phyloP scores from a whole-genome alignment of 2,888 invertebrate genomes.

The Oasisia sp. region DNA sequence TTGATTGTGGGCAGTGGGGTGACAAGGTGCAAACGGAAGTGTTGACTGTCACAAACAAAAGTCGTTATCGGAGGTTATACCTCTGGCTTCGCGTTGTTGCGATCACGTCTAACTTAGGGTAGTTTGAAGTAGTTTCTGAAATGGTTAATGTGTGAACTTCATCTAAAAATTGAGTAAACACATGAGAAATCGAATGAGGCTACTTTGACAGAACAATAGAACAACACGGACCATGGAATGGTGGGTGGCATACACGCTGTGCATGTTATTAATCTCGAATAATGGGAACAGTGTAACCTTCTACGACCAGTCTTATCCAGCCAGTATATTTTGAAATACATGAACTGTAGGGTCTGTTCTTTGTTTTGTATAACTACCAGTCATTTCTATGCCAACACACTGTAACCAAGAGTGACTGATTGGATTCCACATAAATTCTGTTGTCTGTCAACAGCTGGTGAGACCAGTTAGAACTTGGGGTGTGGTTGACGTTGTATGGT shows the following conservation, averaged over 20 bases:
- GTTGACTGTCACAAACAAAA: neutral
- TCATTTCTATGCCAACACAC: neutral
- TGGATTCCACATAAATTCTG: neutral
- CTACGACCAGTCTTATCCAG: neutral
- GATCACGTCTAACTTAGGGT: neutral
- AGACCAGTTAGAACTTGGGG: neutral
- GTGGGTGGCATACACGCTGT: neutral
- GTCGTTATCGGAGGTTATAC: constrained; percentile 13
- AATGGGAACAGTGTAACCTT: neutral
- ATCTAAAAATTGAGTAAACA: neutral
- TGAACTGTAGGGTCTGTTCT: neutral
- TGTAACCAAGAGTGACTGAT: neutral
- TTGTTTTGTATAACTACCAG: neutral
- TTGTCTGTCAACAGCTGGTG: constrained; percentile 8
- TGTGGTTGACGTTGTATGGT: neutral
- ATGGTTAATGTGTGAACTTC: neutral
- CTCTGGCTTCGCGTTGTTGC: neutral
- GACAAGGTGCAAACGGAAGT: constrained; percentile 17
- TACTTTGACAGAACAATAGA: constrained; percentile 1
- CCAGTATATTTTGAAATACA: neutral
- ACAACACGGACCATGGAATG: neutral
- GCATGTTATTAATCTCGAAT: neutral
- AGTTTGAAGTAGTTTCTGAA: neutral
- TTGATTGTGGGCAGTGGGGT: constrained; percentile 17
- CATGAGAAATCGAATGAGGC: neutral